These are phyloP conservation scores for Ashinkailepas kermadecensis DNA, from an alignment of 2,888 invertebrate genomes.

Conservation along the genomic window DNA sequence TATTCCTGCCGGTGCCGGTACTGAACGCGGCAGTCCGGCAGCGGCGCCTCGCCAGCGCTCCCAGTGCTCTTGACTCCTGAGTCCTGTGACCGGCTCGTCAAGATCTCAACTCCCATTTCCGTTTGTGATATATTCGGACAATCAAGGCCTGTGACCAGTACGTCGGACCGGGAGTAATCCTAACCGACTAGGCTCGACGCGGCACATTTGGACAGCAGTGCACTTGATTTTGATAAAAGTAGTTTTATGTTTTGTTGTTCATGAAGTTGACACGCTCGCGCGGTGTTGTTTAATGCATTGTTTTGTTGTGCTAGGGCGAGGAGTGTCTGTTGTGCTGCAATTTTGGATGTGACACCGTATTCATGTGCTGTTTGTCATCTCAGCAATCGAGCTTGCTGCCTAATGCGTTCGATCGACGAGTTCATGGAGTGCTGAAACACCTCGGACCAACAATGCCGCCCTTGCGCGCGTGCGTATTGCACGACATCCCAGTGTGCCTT, in stretches of 20 bases:
- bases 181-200: neutral
- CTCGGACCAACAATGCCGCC: slow-evolving; percentile 20
- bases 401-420: neutral
- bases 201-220: neutral
- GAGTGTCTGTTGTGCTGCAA: neutral
- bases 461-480: neutral
- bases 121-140: slow-evolving; percentile 15
- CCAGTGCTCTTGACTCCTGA: neutral
- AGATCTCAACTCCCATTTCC: neutral
- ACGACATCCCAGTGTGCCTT: slow-evolving; percentile 15
- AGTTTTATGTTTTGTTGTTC: slow-evolving; percentile 18
- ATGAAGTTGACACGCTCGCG: neutral
- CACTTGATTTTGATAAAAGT: neutral
- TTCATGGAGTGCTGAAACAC: neutral
- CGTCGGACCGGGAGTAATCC: neutral
- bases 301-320: neutral
- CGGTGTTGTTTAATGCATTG: neutral
- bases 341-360: neutral
- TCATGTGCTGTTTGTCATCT: neutral
- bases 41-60: too few relatives aligned
- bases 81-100: neutral
- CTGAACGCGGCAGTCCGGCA: too few relatives aligned
- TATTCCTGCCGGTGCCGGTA: too few relatives aligned
- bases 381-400: slow-evolving; percentile 12
- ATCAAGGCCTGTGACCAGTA: neutral